Conservation (phyloP, 2,113 vertebrate species). For the Corythaeola cristata region DNA sequence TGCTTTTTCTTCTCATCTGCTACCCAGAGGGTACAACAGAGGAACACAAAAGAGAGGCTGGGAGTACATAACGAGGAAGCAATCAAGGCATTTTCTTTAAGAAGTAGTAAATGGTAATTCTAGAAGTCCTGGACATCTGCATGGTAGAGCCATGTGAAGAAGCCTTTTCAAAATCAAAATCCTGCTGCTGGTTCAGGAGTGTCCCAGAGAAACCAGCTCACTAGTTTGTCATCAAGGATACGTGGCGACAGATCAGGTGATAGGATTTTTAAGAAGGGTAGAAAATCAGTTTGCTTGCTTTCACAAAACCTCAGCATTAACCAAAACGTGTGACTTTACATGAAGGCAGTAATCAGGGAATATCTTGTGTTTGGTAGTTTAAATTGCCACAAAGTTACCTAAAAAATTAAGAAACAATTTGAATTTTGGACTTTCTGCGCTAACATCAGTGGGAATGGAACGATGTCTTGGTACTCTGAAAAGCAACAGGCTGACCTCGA, state of each 20-base stretch:
- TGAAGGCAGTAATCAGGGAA: neutral
- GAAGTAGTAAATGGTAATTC: neutral
- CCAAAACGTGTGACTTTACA: neutral
- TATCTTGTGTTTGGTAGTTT: neutral
- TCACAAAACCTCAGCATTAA: neutral
- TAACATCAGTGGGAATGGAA: neutral
- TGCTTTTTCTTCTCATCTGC: constrained; percentile 14
- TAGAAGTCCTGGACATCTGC: neutral
- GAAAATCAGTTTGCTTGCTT: neutral
- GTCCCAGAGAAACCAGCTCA: neutral
- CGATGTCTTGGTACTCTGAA: neutral
- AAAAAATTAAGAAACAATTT: neutral
- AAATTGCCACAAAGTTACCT: neutral
- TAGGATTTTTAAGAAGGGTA: neutral
- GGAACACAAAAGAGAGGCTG: neutral
- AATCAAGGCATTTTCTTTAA: neutral
- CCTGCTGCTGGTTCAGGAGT: neutral
- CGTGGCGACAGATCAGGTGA: neutral
- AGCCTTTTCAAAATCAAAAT: neutral
- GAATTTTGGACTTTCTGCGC: neutral
- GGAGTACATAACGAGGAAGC: neutral
- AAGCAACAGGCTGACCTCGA: neutral
- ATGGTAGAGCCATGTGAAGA: neutral
- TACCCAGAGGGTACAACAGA: neutral
- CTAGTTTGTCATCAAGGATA: neutral